Evolutionary conservation across 2,888 invertebrate genomes (phyloP), one percentile per base, ranked within the genome.

Genomic region (Hemithea aestivaria): DNA sequence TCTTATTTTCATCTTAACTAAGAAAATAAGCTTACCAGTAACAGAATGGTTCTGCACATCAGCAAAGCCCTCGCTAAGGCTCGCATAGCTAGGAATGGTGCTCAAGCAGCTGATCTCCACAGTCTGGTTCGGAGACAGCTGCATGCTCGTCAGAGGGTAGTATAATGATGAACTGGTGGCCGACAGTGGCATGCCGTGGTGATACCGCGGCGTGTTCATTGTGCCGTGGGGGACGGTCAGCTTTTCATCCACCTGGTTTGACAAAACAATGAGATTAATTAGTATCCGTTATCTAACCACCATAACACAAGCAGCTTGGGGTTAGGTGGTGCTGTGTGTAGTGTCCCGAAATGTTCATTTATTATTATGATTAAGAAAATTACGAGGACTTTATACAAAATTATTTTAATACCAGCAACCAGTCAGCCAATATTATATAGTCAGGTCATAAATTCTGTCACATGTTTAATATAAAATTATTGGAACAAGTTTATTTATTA

Each of bases 1-100:
- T n/a, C n/a, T n/a, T n/a, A n/a, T n/a, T n/a, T n/a, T n/a, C n/a
- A 4, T 25, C 10, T 25, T 3, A 25, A 25, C 5, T 9, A 25
- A 25, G 10, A 6, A 20, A 16, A 16, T 16, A 32, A 8, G 44
- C 89, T 90, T 77, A 94, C 94, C 93, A 63, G 90, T 88, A 31
- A 93, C 91, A 10, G 92, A 92, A 60, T 90, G 89, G 43, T 91
- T 92, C 70, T 91, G 91, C 27, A 91, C 87, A 71, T 94, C 94
- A 28, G 94, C 94, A 57, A 92, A 94, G 27, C 91, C 89, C 51
- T 91, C 92, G 20, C 89, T 90, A 30, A 89, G 78, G 35, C 89
- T 91, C 1, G 92, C 90, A 55, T 92, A 92, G 56, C 91, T 91
- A 0, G 94, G 94, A 62, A 94, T 94, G 36, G 94, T 94, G 54